phyloP scores from a whole-genome alignment of 1,140 invertebrate genomes.

The Drosophila nikananu region DNA sequence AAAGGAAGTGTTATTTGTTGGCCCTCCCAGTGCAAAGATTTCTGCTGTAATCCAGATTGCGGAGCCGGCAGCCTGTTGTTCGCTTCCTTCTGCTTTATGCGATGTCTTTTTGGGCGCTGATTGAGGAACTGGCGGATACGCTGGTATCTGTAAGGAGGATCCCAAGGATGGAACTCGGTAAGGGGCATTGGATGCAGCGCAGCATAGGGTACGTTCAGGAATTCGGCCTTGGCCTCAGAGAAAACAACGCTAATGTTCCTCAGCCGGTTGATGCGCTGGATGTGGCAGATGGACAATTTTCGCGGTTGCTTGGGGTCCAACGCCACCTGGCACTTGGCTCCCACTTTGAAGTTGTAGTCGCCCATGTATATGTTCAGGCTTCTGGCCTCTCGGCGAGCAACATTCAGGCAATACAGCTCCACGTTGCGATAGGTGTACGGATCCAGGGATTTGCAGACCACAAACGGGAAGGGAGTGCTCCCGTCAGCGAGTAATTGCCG shows the following conservation, averaged over 20 bases:
- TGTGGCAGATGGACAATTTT: conserved; percentile 88
- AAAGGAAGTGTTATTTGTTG: neutral
- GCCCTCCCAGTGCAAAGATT: neutral
- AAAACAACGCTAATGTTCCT: conserved; percentile 90
- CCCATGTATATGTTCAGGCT: conserved; percentile 86
- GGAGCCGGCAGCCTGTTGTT: neutral
- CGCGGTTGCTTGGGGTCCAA: conserved; percentile 86
- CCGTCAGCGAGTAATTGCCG: conserved; percentile 68
- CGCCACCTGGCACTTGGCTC: conserved; percentile 91
- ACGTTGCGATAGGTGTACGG: conserved; percentile 94
- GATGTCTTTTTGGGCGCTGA: no score
- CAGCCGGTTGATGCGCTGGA: conserved; percentile 90
- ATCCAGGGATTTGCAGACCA: conserved; percentile 94
- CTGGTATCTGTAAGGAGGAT: neutral
- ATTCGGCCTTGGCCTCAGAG: conserved; percentile 90
- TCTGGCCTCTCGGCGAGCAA: conserved; percentile 88
- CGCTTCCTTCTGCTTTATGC: no score
- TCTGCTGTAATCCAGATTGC: neutral
- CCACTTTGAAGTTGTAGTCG: conserved; percentile 87
- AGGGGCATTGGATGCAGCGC: conserved; percentile 42
- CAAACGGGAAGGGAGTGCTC: conserved; percentile 94
- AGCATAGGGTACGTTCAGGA: conserved; percentile 46
- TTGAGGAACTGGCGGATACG: neutral
- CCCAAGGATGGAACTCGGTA: conserved; percentile 24
- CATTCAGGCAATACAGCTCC: conserved; percentile 94